Evolutionary conservation across 2,113 vertebrate species (phyloP), one percentile per base, ranked within the genome.

Genomic region (Brachyistius frenatus): DNA sequence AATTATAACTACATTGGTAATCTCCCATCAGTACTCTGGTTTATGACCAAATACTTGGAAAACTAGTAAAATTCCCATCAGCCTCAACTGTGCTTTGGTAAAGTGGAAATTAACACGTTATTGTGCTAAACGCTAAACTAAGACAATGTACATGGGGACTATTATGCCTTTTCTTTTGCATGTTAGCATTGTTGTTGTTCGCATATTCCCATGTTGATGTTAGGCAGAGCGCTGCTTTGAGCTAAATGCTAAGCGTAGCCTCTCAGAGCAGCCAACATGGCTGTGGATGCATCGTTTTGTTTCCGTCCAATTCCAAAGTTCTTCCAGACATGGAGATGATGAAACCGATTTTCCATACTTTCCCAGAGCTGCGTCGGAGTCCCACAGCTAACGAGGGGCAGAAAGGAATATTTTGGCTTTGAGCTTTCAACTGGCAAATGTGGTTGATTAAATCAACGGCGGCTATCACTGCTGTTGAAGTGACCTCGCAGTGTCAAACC

Each of bases 401-500:
- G 15, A 15, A 33, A 9, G 32, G 6, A 58, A 58, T 72, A 60
- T 56, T 56, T 30, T 8, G 52, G 50, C 5, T 41, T 69, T 31
- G n/a, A 49, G n/a, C 32, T 57, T 56, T 47, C 3, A 39, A 31
- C 32, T 37, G 32, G 47, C 2, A 13, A 53, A 37, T 11, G 7
- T 32, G 35, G 16, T 53, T 62, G n/a, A 36, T 69, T 54, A 14
- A 65, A 58, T 58, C 23, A 16, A 41, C 61, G 50, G 58, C 5
- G 4, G 58, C 14, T 16, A 44, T 13, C 4, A 30, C n/a, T 52
- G 23, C 7, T 32, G 14, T 16, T 41, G 5, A 2, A n/a, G n/a
- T 39, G 16, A 36, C 31, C 13, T 33, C 8, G 14, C 65, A 30
- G 47, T 52, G 47, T 52, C 49, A 30, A 66, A 50, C 0, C 4